phyloP scores from a whole-genome alignment of 1,140 invertebrate species.

The Trypoxylus dichotomus region DNA sequence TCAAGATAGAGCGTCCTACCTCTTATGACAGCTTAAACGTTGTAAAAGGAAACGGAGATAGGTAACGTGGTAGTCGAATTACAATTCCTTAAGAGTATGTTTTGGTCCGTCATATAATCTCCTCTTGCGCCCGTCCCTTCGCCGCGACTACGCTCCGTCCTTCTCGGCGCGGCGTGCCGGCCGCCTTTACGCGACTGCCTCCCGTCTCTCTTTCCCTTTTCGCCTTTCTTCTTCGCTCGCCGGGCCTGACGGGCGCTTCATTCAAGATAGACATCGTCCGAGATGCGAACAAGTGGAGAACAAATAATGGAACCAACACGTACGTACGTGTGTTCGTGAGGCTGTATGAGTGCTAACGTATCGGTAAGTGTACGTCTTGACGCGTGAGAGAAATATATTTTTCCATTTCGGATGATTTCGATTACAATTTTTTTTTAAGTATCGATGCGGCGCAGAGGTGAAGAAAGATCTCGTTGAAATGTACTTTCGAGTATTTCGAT shows the following conservation, averaged over 20 bases:
- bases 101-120: background rate
- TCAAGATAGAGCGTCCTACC: background rate
- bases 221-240: background rate
- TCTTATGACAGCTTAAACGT: slow-evolving; percentile 26
- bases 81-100: slow-evolving; percentile 7
- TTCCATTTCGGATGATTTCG: background rate
- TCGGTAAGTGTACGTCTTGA: background rate
- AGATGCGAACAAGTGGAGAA: slow-evolving; percentile 16
- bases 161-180: background rate
- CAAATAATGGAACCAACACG: slow-evolving; percentile 8
- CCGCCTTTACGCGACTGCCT: background rate
- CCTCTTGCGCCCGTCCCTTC: background rate
- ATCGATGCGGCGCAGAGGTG: too few relatives aligned
- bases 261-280: slow-evolving; percentile 18
- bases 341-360: background rate
- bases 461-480: too few relatives aligned
- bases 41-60: slow-evolving; percentile 26
- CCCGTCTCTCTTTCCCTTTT: background rate
- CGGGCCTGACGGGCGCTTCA: background rate
- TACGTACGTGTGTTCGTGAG: background rate
- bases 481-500: too few relatives aligned
- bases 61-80: slow-evolving; percentile 19
- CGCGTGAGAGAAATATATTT: background rate
- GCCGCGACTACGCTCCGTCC: background rate
- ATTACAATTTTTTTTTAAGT: background rate